A percentile compares a stretch with the other conserved stretches of the same genome.
These are phyloP conservation scores for Geotrypetes seraphini DNA, from an alignment of 2,797 vertebrate species.

Conservation along the genomic window DNA sequence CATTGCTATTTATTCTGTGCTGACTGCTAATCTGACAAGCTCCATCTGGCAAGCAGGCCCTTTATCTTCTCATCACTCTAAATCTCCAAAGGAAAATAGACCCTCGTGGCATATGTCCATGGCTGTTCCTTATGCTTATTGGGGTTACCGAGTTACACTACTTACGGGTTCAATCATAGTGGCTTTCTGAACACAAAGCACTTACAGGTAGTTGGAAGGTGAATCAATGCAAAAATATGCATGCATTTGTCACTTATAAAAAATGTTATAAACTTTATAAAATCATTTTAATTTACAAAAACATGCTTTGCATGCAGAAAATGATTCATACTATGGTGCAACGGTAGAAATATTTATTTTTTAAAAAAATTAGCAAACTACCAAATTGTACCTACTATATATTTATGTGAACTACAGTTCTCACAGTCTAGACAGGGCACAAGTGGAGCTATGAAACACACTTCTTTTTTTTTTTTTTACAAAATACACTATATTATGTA, in stretches of 20 bases:
- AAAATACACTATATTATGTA: too few relatives aligned
- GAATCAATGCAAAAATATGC: neutral
- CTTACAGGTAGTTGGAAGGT: constrained; percentile 8
- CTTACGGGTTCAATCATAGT: constrained; percentile 22
- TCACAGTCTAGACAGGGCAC: too few relatives aligned
- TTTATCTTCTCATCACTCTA: constrained; percentile 49
- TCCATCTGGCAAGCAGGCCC: constrained; percentile 61
- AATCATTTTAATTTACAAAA: too few relatives aligned
- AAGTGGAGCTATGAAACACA: too few relatives aligned
- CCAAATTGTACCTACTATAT: too few relatives aligned
- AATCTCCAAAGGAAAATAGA: constrained; percentile 52
- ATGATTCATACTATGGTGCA: too few relatives aligned
- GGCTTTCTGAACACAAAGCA: constrained; percentile 12
- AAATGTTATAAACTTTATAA: too few relatives aligned
- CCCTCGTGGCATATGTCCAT: constrained; percentile 47
- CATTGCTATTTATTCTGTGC: constrained; percentile 43
- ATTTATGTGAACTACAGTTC: too few relatives aligned
- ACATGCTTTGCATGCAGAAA: too few relatives aligned
- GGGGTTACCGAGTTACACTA: constrained; percentile 33
- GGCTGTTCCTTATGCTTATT: constrained; percentile 34
- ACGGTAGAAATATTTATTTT: too few relatives aligned
- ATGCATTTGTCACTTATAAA: neutral
- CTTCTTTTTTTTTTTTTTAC: too few relatives aligned
- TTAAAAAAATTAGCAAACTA: too few relatives aligned
- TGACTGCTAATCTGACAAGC: constrained; percentile 59